Evolutionary conservation across 2,888 invertebrate species (phyloP).

Genomic region (Amphipyra tragopoginis): DNA sequence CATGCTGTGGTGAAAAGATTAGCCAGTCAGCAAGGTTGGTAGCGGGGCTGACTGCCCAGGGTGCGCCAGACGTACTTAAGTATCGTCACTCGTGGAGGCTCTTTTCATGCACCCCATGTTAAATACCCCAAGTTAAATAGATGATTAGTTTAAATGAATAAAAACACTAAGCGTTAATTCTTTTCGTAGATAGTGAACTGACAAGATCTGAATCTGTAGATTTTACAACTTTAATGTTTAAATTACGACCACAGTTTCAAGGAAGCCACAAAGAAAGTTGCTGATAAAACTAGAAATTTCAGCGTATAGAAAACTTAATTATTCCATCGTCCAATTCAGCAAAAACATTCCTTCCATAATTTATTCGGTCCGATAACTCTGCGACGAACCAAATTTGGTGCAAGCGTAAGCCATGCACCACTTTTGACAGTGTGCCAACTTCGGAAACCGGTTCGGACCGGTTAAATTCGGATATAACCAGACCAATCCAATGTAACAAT

Average conservation of each 20-base stretch:
- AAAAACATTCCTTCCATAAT: slow-evolving; percentile 53
- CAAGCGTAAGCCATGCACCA: slow-evolving; percentile 61
- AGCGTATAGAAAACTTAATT: slow-evolving; percentile 45
- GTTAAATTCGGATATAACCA: slow-evolving; percentile 70
- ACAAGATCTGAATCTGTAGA: background rate
- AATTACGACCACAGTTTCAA: slow-evolving; percentile 21
- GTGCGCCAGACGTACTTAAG: too few relatives aligned
- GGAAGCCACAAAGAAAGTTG: slow-evolving; percentile 24
- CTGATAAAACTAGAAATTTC: slow-evolving; percentile 25
- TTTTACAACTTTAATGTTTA: slow-evolving; percentile 14
- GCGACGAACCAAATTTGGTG: slow-evolving; percentile 57
- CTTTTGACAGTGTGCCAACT: slow-evolving; percentile 75
- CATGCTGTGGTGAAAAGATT: too few relatives aligned
- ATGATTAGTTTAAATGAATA: too few relatives aligned
- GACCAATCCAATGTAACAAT: slow-evolving; percentile 63
- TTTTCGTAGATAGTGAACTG: background rate
- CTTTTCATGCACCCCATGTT: too few relatives aligned
- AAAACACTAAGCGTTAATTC: too few relatives aligned
- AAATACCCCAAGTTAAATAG: too few relatives aligned
- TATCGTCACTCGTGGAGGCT: too few relatives aligned
- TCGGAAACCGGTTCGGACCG: slow-evolving; percentile 68
- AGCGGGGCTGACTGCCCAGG: too few relatives aligned
- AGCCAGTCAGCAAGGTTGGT: too few relatives aligned
- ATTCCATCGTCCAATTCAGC: slow-evolving; percentile 48
- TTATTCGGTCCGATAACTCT: slow-evolving; percentile 54